Base-by-base conservation (phyloP, 2,113 vertebrate genomes). In the Cynopterus brachyotis region DNA sequence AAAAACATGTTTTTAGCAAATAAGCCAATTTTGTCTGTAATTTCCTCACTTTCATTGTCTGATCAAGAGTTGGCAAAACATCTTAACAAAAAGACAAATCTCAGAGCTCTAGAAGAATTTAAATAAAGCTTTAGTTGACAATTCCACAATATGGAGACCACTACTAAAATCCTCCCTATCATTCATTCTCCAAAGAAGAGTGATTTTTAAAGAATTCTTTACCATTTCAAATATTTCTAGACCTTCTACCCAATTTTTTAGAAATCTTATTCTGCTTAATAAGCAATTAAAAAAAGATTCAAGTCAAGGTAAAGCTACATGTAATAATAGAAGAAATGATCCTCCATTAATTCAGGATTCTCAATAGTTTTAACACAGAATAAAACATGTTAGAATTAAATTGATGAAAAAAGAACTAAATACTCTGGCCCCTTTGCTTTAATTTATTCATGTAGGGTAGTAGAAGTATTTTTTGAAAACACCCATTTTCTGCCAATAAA, bases 1-100 rank as follows among this genome's bases (percentile, higher is more conserved):
- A 93, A 93, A 91, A 94, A n/a, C 42, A 75, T 28, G 30, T 66
- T 92, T 92, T 92, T 32, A 89, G 47, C 75, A 75, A 94, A 64
- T 26, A 45, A 92, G 30, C 6, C 83, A 82, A 53, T 85, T 57
- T 62, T 82, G 57, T 94, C 57, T 91, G 50, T 53, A 69, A 90
- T 5, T 59, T 45, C 55, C 79, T 97, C 37, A 53, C 37, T 72
- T 86, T 59, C 64, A 73, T 22, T 82, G 55, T 94, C 37, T 93
- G 75, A 91, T 75, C 42, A 55, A 53, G 32, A 78, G 32, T 22
- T 89, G 53, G 66, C 30, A 88, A 96, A 96, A 85, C 37, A 11
- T 73, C 80, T 95, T 96, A 76, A 86, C 9, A 76, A 60, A 91
- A 94, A 84, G 30, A 60, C 47, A 55, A 55, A 86, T 66, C 60